Evolutionary conservation across 2,797 vertebrate species (phyloP), one percentile per base, ranked within the genome.

Genomic region (Pipistrellus kuhlii): DNA sequence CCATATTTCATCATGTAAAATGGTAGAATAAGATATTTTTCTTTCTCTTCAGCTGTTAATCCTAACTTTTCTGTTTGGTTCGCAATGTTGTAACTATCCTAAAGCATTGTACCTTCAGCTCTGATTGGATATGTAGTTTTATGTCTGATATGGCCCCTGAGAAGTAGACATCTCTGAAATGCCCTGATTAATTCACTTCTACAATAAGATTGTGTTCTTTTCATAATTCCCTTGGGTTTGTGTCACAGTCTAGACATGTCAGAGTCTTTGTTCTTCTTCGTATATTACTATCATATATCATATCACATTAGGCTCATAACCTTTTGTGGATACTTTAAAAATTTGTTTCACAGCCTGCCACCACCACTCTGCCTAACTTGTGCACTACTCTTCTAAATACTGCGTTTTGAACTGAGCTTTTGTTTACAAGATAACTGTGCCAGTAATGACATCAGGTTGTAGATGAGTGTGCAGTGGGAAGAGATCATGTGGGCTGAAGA

Each of bases 351-450:
- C 9, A 55, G 14, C 27, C 64, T 4, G 35, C 9, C 20, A 78
- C 1, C 20, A 78, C 1, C 41, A 80, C 59, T 72, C 64, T 62
- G 27, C 55, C 30, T 62, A 15, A 17, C 41, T 90, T 68, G 48
- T 35, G 17, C 72, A 32, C 8, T 30, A 41, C 9, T 76, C 90
- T 59, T 10, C 38, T 80, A 93, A 87, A 85, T 51, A 72, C 27
- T 64, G 44, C 44, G 2, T 86, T 92, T 80, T 73, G 41, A 77
- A 77, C 18, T 51, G 53, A 86, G 55, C 9, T 76, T 95, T 94
- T 93, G 73, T 95, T 96, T 92, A 86, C 14, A 86, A 90, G 80
- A 84, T 35, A 95, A 73, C 64, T 46, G 75, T 92, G 90, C 86
- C 94, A 94, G 78, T n/a, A 73, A 92, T 93, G 88, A 91, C 53